Conservation (phyloP, 2,797 vertebrate genomes). For the Xenentodon cancila region DNA sequence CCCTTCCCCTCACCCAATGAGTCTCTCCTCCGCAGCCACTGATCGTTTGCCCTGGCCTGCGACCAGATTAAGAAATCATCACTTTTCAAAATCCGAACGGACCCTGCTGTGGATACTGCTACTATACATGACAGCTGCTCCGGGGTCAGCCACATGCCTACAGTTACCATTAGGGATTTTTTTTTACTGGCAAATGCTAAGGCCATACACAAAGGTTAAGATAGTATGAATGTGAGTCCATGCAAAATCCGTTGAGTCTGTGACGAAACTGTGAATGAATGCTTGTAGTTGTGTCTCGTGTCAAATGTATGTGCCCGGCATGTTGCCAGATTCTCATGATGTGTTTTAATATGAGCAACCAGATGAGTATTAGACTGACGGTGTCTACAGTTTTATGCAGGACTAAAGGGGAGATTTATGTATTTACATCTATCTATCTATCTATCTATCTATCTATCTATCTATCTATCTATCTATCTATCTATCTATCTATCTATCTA, state of each 20-base stretch:
- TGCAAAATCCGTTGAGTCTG: not conserved
- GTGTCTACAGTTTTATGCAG: too few species aligned
- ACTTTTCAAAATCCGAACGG: conserved; percentile 52
- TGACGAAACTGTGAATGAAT: conserved; percentile 66
- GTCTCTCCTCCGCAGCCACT: conserved; percentile 29
- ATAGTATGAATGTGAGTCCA: too few species aligned
- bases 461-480: too few species aligned
- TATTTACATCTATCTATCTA: too few species aligned
- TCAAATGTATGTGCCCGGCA: conserved; percentile 47
- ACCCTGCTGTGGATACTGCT: conserved; percentile 35
- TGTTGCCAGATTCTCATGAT: conserved; percentile 23
- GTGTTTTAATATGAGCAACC: conserved; percentile 43
- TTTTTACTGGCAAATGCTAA: not conserved
- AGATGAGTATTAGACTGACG: conserved; percentile 12
- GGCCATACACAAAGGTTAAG: not conserved
- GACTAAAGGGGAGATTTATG: too few species aligned
- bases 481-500: too few species aligned
- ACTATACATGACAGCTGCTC: conserved; percentile 51
- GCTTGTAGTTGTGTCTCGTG: conserved; percentile 41
- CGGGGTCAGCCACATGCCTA: conserved; percentile 7
- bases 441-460: too few species aligned
- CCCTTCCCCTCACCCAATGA: conserved; percentile 21
- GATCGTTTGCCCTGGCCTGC: too few species aligned
- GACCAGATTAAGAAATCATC: conserved; percentile 74
- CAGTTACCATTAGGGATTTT: too few species aligned